phyloP scores from a whole-genome alignment of 2,113 vertebrate species.

The Sphyrna mokarran region DNA sequence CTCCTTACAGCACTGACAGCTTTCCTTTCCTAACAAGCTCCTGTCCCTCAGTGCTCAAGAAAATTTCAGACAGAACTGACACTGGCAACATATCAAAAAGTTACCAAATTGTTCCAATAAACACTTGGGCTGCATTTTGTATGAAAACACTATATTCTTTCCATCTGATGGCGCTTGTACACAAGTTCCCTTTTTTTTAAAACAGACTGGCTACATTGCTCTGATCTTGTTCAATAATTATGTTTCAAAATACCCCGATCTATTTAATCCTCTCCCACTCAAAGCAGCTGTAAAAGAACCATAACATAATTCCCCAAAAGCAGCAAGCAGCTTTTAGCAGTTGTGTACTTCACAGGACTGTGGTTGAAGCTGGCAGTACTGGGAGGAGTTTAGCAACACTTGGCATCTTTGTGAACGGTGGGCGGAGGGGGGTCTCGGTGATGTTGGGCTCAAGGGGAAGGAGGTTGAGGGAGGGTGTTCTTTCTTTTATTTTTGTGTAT shows the following conservation, averaged over 20 bases:
- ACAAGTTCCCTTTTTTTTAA: neutral
- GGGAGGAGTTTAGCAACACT: neutral
- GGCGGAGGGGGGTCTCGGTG: too few species aligned
- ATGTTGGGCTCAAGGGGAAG: neutral
- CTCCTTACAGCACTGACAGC: neutral
- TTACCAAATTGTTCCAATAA: neutral
- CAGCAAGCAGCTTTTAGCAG: neutral
- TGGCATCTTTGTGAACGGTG: neutral
- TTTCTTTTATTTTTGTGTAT: neutral
- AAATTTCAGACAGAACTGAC: neutral
- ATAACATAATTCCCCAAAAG: constrained; percentile 10
- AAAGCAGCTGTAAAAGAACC: neutral
- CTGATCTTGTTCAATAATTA: neutral
- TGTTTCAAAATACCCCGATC: constrained; percentile 22
- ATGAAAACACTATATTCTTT: neutral
- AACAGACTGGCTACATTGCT: neutral
- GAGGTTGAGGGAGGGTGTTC: neutral
- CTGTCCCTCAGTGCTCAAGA: neutral
- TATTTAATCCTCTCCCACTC: constrained; percentile 17
- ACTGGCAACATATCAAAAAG: neutral
- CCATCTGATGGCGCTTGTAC: neutral
- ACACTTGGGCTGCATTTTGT: neutral
- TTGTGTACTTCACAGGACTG: neutral
- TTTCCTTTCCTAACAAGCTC: neutral
- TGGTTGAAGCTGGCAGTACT: neutral